Conservation (phyloP, 2,888 invertebrate species). For the Eristalinus aeneus region DNA sequence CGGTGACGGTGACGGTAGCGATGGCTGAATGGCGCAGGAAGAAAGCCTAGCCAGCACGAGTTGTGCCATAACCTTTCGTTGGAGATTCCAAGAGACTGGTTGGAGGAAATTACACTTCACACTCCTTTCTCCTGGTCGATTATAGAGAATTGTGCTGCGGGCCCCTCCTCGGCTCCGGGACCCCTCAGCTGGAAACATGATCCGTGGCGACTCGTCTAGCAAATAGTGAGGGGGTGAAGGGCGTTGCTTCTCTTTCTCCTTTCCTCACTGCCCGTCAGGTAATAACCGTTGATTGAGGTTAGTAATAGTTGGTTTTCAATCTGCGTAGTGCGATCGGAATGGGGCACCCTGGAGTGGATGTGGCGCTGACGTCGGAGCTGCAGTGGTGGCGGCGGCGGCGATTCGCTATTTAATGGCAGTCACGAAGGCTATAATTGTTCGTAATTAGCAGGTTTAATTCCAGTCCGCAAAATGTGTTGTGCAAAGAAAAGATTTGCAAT, state of each 20-base stretch:
- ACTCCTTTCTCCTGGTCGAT: slow-evolving; percentile 47
- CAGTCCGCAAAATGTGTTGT: slow-evolving; percentile 64
- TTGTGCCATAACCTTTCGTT: slow-evolving; percentile 46
- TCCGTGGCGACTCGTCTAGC: slow-evolving; percentile 11
- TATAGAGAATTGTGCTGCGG: slow-evolving; percentile 1
- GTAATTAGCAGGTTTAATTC: slow-evolving; percentile 69
- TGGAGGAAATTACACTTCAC: slow-evolving; percentile 42
- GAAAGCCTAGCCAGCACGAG: slow-evolving; percentile 35
- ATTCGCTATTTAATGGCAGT: slow-evolving; percentile 58
- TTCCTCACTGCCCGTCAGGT: slow-evolving; percentile 11
- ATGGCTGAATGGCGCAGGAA: not conserved
- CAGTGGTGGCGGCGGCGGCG: slow-evolving; percentile 26
- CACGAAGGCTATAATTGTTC: slow-evolving; percentile 68
- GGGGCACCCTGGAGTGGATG: slow-evolving; percentile 37
- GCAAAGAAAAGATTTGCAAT: slow-evolving; percentile 70
- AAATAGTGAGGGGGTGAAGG: not conserved
- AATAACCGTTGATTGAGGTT: slow-evolving; percentile 61
- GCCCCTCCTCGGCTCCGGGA: not conserved
- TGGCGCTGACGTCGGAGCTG: slow-evolving; percentile 4
- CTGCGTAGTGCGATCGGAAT: slow-evolving; percentile 52
- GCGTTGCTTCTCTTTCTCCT: not conserved
- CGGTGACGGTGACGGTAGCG: too few species aligned
- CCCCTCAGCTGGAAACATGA: slow-evolving; percentile 40
- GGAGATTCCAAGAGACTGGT: slow-evolving; percentile 37
- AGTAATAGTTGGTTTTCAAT: slow-evolving; percentile 61